Evolutionary conservation across 2,888 invertebrate genomes (phyloP).

Genomic region (Hedya salicella): DNA sequence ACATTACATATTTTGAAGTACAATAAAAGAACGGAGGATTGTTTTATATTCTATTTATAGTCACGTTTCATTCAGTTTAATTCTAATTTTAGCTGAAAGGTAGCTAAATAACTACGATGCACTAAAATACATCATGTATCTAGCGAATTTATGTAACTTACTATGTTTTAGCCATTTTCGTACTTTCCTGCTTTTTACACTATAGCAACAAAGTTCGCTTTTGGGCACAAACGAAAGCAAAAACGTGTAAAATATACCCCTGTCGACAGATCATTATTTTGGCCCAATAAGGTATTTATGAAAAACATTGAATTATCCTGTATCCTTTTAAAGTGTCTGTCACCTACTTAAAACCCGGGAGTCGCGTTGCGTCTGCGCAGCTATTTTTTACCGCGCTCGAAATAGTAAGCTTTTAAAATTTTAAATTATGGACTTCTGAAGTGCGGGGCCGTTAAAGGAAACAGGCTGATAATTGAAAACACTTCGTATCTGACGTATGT

Average conservation of each 20-base stretch:
- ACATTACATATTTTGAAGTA: no score
- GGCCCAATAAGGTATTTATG: conserved; percentile 18
- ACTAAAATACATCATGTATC: conserved; percentile 19
- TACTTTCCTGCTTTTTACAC: not conserved
- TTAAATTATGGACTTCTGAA: conserved; percentile 37
- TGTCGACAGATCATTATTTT: conserved; percentile 22
- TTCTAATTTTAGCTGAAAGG: no score
- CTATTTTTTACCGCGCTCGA: conserved; percentile 40
- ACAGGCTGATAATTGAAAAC: conserved; percentile 41
- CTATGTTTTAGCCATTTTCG: no score
- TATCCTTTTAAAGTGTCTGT: conserved; percentile 32
- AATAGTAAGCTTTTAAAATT: conserved; percentile 42
- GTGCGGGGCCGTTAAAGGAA: conserved; percentile 38
- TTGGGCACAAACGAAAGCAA: not conserved
- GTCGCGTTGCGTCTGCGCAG: conserved; percentile 7
- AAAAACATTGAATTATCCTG: conserved; percentile 2
- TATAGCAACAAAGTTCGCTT: not conserved
- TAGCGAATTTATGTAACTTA: not conserved
- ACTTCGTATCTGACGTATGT: conserved; percentile 31
- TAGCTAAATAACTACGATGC: no score
- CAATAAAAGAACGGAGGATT: no score
- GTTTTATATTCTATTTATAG: no score
- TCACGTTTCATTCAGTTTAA: no score
- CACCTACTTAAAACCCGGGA: conserved; percentile 17
- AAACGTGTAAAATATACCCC: conserved; percentile 17